phyloP scores from a whole-genome alignment of 2,888 invertebrate genomes.

The Phanerotoma sp. region DNA sequence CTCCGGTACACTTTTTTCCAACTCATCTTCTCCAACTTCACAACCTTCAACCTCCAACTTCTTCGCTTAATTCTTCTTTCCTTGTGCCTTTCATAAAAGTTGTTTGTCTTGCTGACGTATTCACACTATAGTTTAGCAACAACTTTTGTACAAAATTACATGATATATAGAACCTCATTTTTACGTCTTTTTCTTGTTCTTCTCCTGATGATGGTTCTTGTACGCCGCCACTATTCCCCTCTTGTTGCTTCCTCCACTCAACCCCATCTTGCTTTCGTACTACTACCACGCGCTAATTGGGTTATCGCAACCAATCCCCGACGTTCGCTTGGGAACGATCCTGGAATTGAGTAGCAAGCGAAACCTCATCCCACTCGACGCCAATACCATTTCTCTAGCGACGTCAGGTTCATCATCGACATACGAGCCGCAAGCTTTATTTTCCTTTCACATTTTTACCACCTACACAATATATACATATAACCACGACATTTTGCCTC shows the following conservation, averaged over 20 bases:
- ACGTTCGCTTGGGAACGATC: constrained; percentile 3
- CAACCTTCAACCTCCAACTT: too few species aligned
- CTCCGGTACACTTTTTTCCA: neutral
- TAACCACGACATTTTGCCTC: too few species aligned
- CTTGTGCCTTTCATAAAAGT: neutral
- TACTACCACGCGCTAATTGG: constrained; percentile 25
- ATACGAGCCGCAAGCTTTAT: neutral
- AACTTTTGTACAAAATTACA: constrained; percentile 26
- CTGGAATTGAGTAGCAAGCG: constrained; percentile 10
- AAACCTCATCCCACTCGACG: constrained; percentile 6
- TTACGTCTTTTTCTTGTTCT: too few species aligned
- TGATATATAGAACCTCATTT: too few species aligned
- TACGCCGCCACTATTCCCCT: too few species aligned
- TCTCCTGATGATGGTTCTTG: too few species aligned
- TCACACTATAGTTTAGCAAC: constrained; percentile 9
- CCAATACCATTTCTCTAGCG: constrained; percentile 1
- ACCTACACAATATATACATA: neutral
- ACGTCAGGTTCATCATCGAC: neutral
- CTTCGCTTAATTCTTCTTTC: neutral
- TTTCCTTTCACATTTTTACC: neutral
- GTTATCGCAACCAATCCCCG: constrained; percentile 32
- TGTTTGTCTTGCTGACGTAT: neutral
- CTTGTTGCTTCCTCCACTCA: constrained; percentile 1
- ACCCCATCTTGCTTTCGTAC: constrained; percentile 3
- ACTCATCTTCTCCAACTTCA: neutral